Percentiles rank a stretch among this genome's conserved stretches.
Conservation (phyloP, 2,888 invertebrate species). For the Eucera pruinosa region DNA sequence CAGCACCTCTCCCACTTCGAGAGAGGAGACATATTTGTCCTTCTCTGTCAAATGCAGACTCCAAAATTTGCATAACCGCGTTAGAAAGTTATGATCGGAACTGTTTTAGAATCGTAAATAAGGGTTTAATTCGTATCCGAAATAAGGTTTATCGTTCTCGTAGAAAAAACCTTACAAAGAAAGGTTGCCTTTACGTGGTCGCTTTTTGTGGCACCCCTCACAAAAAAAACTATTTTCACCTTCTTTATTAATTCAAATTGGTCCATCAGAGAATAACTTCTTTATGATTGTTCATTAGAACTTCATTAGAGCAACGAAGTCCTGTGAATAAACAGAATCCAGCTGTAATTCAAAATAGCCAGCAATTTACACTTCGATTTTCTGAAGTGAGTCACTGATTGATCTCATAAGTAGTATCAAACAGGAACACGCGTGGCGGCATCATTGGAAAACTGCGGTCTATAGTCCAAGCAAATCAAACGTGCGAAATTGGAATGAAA, state of each 20-base stretch:
- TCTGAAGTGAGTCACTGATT: conserved; percentile 44
- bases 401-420: too few relatives aligned
- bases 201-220: too few relatives aligned
- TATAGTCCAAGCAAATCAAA: conserved; percentile 30
- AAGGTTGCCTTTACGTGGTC: too few relatives aligned
- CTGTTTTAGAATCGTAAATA: too few relatives aligned
- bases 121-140: too few relatives aligned
- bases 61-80: conserved; percentile 43
- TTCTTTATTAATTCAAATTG: too few relatives aligned
- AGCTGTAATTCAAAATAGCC: conserved; percentile 41
- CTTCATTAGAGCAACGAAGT: conserved; percentile 31
- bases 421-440: conserved; percentile 21
- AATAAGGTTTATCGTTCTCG: conserved; percentile 35
- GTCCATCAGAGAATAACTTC: too few relatives aligned
- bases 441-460: conserved; percentile 41
- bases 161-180: neutral
- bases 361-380: conserved; percentile 52
- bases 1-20: conserved; percentile 22
- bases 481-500: conserved; percentile 39
- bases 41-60: conserved; percentile 5
- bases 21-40: conserved; percentile 19
- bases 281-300: too few relatives aligned
- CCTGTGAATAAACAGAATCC: conserved; percentile 17
- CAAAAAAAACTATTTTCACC: too few relatives aligned
- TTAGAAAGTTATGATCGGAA: conserved; percentile 39